phyloP scores from a whole-genome alignment of 2,113 vertebrate species.

The Hyaena hyaena region DNA sequence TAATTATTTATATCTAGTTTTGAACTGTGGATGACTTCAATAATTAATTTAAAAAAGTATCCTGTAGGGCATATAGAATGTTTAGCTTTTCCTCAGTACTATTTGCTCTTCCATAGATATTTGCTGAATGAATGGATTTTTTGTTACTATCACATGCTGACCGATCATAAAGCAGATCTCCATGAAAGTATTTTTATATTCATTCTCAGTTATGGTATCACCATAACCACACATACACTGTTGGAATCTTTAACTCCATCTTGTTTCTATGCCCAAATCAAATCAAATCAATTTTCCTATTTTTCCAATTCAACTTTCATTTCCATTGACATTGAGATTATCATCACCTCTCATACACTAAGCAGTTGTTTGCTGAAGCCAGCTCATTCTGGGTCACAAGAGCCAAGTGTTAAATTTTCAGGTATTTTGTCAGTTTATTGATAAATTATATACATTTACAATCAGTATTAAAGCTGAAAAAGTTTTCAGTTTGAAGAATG shows the following conservation, averaged over 20 bases:
- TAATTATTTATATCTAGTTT: constrained; percentile 56
- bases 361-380: not conserved
- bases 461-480: not conserved
- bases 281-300: not conserved
- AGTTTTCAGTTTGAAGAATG: not conserved
- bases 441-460: not conserved
- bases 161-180: not conserved
- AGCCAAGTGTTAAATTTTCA: not conserved
- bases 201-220: not conserved
- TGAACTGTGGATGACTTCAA: constrained; percentile 34
- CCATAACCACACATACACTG: not conserved
- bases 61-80: not conserved
- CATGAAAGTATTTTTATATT: not conserved
- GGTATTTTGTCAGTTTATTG: not conserved
- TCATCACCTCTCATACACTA: not conserved
- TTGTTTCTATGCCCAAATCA: not conserved
- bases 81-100: not conserved
- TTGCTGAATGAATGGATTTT: not conserved
- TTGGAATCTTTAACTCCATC: not conserved
- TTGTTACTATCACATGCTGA: not conserved
- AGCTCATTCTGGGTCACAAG: not conserved
- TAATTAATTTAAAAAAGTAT: constrained; percentile 49
- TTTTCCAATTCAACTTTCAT: not conserved
- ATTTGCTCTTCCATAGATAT: constrained; percentile 23
- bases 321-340: not conserved